Evolutionary conservation across 2,113 vertebrate species (phyloP).

Genomic region (Chrysemys picta): DNA sequence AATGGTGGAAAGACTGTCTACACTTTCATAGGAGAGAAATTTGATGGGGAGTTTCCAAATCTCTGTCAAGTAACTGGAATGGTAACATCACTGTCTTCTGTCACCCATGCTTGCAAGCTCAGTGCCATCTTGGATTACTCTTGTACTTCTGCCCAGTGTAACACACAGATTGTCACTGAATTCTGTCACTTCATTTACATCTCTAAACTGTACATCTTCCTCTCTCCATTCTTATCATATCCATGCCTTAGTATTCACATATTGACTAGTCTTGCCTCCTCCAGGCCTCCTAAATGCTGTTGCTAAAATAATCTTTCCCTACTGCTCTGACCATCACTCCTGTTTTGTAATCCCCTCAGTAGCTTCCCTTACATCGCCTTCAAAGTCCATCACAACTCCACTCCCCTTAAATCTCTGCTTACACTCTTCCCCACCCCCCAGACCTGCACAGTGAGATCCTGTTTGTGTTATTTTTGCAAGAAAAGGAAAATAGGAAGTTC

Average conservation of each 20-base stretch:
- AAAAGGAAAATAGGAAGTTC: not conserved
- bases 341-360: not conserved
- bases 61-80: fast-evolving
- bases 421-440: no score
- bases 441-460: not conserved
- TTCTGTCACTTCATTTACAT: not conserved
- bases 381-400: not conserved
- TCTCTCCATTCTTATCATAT: not conserved
- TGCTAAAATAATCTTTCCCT: not conserved
- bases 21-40: not conserved
- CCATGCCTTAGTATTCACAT: not conserved
- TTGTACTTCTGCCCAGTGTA: not conserved
- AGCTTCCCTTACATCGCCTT: not conserved
- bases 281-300: not conserved
- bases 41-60: not conserved
- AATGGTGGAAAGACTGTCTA: not conserved
- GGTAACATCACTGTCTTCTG: not conserved
- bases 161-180: not conserved
- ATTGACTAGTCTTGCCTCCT: not conserved
- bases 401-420: not conserved
- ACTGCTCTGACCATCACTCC: not conserved
- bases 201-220: not conserved
- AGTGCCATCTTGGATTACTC: not conserved
- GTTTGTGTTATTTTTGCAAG: not conserved
- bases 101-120: not conserved